Conservation (phyloP, 2,113 vertebrate genomes). For the Dascyllus trimaculatus region DNA sequence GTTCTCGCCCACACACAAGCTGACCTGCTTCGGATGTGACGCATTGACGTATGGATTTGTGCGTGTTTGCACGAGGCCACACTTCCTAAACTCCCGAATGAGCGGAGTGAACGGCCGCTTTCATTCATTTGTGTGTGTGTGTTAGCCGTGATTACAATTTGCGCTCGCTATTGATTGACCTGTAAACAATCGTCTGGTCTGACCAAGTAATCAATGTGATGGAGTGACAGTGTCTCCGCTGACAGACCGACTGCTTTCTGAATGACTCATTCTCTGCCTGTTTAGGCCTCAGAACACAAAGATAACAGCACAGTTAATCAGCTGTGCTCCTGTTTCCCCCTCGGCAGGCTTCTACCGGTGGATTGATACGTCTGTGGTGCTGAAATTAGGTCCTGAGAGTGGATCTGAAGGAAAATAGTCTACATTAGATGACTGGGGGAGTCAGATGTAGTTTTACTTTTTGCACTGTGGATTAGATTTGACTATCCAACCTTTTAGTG, state of each 20-base stretch:
- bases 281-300: constrained; percentile 6
- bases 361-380: not conserved
- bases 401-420: not conserved
- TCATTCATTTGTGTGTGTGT: constrained; percentile 31
- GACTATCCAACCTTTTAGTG: too few relatives aligned
- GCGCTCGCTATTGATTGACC: constrained; percentile 65
- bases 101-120: constrained; percentile 22
- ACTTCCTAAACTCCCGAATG: constrained; percentile 43
- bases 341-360: not conserved
- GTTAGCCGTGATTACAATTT: constrained; percentile 40
- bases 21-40: constrained; percentile 44
- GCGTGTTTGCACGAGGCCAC: not conserved
- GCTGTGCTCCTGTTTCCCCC: not conserved
- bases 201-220: constrained; percentile 65
- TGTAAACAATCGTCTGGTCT: constrained; percentile 61
- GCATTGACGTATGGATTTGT: constrained; percentile 38
- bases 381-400: not conserved
- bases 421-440: not conserved
- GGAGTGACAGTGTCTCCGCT: constrained; percentile 54
- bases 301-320: constrained; percentile 7
- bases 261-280: constrained; percentile 26
- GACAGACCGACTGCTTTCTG: constrained; percentile 38
- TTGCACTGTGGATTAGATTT: too few relatives aligned
- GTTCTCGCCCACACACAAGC: constrained; percentile 31
- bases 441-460: not conserved